Evolutionary conservation across 2,113 vertebrate genomes (phyloP).

Genomic region (Clupea harengus): DNA sequence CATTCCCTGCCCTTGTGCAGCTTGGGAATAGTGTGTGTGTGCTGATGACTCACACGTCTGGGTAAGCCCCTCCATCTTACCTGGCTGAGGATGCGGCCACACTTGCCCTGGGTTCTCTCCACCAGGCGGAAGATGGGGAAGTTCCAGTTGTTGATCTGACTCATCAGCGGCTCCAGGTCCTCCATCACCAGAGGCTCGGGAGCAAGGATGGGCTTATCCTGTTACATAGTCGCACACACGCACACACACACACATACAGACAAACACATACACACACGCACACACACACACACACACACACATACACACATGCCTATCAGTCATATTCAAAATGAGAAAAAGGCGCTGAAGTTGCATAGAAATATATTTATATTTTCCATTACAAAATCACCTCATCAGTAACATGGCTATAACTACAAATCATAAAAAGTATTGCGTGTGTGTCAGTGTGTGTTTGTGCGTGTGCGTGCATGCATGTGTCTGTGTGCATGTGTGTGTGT

Average conservation of each 20-base stretch:
- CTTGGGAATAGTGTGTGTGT: too few species aligned
- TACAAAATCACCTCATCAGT: too few species aligned
- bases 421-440: too few species aligned
- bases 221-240: neutral
- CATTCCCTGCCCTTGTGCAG: neutral
- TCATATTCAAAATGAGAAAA: too few species aligned
- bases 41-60: too few species aligned
- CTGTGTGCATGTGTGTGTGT: constrained; percentile 1
- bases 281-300: constrained; percentile 1
- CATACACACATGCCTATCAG: neutral
- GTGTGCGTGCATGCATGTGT: too few species aligned
- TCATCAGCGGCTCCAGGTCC: constrained; percentile 85
- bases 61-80: constrained; percentile 65
- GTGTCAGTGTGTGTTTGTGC: too few species aligned
- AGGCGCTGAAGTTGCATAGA: too few species aligned
- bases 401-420: too few species aligned
- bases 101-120: constrained; percentile 89
- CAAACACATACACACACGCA: neutral
- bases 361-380: too few species aligned
- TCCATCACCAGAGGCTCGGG: constrained; percentile 93
- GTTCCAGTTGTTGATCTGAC: constrained; percentile 95
- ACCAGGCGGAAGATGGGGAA: constrained; percentile 95
- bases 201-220: constrained; percentile 88
- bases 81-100: constrained; percentile 95
- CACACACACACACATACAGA: constrained; percentile 13